Conservation (phyloP, 2,888 invertebrate species). For the Chrysodeixis includens region DNA sequence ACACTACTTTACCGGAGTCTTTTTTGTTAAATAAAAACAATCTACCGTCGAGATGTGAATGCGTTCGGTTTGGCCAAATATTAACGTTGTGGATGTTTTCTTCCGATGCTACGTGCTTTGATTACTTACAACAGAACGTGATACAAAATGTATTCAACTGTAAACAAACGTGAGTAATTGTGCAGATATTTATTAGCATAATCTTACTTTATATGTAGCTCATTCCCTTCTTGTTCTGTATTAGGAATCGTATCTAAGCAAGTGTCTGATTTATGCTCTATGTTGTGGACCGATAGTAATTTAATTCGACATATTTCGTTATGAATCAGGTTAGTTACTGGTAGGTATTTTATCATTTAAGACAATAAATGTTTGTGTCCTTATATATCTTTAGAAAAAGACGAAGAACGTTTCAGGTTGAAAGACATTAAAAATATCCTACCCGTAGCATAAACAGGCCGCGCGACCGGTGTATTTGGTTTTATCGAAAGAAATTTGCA, state of each 20-base stretch:
- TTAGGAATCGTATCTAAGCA: conserved; percentile 59
- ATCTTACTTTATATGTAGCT: conserved; percentile 64
- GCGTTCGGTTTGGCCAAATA: conserved; percentile 47
- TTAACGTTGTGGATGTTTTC: conserved; percentile 51
- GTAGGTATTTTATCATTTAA: conserved; percentile 7
- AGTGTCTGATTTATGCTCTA: conserved; percentile 52
- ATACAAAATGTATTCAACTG: conserved; percentile 66
- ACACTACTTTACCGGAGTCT: conserved; percentile 24
- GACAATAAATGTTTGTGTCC: conserved; percentile 5
- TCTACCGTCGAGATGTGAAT: conserved; percentile 20
- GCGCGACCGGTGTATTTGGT: conserved; percentile 70
- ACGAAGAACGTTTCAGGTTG: conserved; percentile 25
- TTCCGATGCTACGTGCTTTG: conserved; percentile 62
- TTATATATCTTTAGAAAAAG: conserved; percentile 15
- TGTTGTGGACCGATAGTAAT: conserved; percentile 25
- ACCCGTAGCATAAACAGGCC: conserved; percentile 65
- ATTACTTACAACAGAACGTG: conserved; percentile 65
- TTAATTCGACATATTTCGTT: conserved; percentile 26
- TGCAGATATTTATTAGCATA: conserved; percentile 65
- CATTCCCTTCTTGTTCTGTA: conserved; percentile 65
- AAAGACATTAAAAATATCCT: conserved; percentile 61
- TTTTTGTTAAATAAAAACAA: conserved; percentile 28
- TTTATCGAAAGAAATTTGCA: conserved; percentile 81
- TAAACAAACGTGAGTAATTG: conserved; percentile 74
- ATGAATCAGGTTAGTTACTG: conserved; percentile 30